These are phyloP conservation scores for Sebastes miniatus DNA, from an alignment of 2,797 vertebrate genomes.

Conservation along the genomic window DNA sequence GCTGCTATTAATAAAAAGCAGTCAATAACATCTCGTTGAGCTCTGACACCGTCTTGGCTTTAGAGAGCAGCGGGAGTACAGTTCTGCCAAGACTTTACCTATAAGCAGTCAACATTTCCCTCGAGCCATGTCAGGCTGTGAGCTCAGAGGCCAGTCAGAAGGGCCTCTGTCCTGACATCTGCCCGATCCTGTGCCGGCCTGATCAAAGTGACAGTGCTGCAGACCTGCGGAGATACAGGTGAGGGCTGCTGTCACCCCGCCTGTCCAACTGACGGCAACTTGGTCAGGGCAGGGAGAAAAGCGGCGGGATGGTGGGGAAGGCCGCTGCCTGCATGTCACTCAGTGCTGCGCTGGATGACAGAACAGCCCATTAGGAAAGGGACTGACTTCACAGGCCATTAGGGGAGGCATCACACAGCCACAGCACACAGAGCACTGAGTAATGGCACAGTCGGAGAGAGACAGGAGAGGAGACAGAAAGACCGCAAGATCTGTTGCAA, in stretches of 20 bases:
- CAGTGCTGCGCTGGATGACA: slow-evolving; percentile 76
- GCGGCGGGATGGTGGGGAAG: slow-evolving; percentile 41
- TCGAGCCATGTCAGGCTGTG: slow-evolving; percentile 51
- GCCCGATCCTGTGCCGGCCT: slow-evolving; percentile 40
- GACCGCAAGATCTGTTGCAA: slow-evolving; percentile 2
- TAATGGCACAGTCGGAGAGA: slow-evolving; percentile 55
- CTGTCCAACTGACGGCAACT: slow-evolving; percentile 67
- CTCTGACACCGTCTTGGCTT: slow-evolving; percentile 42
- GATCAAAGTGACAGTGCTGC: slow-evolving; percentile 70
- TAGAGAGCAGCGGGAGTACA: slow-evolving; percentile 29
- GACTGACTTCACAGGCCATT: slow-evolving; percentile 82
- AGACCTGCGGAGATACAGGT: slow-evolving; percentile 60
- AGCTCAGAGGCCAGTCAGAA: slow-evolving; percentile 49
- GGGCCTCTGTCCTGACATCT: slow-evolving; percentile 62
- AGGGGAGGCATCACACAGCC: slow-evolving; percentile 76
- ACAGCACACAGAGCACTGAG: slow-evolving; percentile 63
- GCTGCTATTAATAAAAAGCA: slow-evolving; percentile 57
- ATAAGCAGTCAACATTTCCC: slow-evolving; percentile 58
- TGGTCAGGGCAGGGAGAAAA: slow-evolving; percentile 47
- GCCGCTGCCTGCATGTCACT: slow-evolving; percentile 73
- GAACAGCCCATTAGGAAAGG: slow-evolving; percentile 80
- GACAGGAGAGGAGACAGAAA: slow-evolving; percentile 8
- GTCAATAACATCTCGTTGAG: slow-evolving; percentile 50
- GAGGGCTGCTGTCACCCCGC: slow-evolving; percentile 69
- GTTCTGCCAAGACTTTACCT: slow-evolving; percentile 47